Evolutionary conservation across 1,140 invertebrate genomes (phyloP), one percentile per base, ranked within the genome.

Genomic region (Leptinotarsa lineolata): DNA sequence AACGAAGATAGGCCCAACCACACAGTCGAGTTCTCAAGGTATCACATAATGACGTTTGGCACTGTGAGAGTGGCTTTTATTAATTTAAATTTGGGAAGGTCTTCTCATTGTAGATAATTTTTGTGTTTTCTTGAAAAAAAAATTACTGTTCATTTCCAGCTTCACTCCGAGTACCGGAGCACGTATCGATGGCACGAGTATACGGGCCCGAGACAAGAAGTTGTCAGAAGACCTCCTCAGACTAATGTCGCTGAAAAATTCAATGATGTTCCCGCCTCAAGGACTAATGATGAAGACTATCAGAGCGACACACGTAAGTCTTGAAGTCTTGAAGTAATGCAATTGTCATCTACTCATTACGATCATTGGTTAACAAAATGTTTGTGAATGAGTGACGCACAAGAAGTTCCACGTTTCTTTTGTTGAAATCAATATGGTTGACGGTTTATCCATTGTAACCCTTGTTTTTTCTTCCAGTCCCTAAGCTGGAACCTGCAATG

Each of bases 181-280:
- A 95, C 94, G 78, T 95, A 95, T 89, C 90, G 92, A 90, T 95
- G 94, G 94, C 93, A 95, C 89, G 93, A 95, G 85, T 94, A 93
- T 87, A 93, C 92, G 72, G 91, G 91, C 65, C 88, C 88, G 63
- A 85, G 89, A 73, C 88, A 88, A 76, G 88, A 89, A 72, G 85
- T 88, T 81, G 81, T 88, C 81, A 85, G 90, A 84, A 88, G 90
- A 85, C 86, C 91, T 84, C 89, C 91, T 81, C 87, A 87, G 87
- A 85, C 83, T 86, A 88, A 82, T 84, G 79, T 87, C 85, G 83
- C 88, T 85, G 86, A 81, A 79, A 79, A 79, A 86, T 78, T 86
- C 85, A 63, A 45, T 45, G 69, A 74, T 63, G 60, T 59, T 44
- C n/a, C 18, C 59, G 68, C 68, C 18, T 69, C 72, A 39, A 67